These are phyloP conservation scores for Drosophila barbarae DNA, from an alignment of 2,888 invertebrate species.

Conservation along the genomic window DNA sequence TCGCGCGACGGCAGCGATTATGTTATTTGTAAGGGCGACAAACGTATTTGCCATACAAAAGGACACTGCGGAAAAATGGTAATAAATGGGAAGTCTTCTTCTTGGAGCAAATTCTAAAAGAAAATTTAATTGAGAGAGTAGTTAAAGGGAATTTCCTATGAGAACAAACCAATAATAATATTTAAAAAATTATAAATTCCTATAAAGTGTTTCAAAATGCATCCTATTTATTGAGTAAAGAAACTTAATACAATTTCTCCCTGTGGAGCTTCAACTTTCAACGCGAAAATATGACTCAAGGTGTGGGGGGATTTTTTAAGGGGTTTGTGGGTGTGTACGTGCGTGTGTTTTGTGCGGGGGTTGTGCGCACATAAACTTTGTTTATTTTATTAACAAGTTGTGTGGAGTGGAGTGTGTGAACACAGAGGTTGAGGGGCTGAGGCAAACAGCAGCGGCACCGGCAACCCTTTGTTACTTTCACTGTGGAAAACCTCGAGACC, in stretches of 20 bases:
- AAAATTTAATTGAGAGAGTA: not conserved
- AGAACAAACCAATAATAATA: not conserved
- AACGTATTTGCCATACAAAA: conserved; percentile 54
- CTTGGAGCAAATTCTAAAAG: not conserved
- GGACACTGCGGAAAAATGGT: not conserved
- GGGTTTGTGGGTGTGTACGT: conserved; percentile 35
- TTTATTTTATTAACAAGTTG: conserved; percentile 73
- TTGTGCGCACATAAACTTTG: conserved; percentile 59
- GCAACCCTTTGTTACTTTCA: conserved; percentile 46
- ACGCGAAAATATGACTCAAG: conserved; percentile 14
- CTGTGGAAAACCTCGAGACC: conserved; percentile 20
- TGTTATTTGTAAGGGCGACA: conserved; percentile 63
- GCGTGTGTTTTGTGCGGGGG: conserved; percentile 40
- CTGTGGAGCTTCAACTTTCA: conserved; percentile 11
- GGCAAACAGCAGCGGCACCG: not conserved
- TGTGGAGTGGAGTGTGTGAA: conserved; percentile 19
- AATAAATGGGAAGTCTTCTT: not conserved
- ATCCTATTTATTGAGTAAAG: too few species aligned
- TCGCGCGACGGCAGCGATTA: conserved; percentile 52
- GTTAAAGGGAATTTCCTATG: too few species aligned
- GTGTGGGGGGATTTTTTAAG: conserved; percentile 23
- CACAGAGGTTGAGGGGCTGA: not conserved
- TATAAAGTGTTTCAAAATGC: not conserved
- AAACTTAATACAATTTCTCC: not conserved
- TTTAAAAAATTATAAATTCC: not conserved